A percentile compares a stretch with the other conserved stretches of the same genome.
Evolutionary conservation across 1,140 invertebrate species (phyloP).

Genomic region (Bombus balteatus): DNA sequence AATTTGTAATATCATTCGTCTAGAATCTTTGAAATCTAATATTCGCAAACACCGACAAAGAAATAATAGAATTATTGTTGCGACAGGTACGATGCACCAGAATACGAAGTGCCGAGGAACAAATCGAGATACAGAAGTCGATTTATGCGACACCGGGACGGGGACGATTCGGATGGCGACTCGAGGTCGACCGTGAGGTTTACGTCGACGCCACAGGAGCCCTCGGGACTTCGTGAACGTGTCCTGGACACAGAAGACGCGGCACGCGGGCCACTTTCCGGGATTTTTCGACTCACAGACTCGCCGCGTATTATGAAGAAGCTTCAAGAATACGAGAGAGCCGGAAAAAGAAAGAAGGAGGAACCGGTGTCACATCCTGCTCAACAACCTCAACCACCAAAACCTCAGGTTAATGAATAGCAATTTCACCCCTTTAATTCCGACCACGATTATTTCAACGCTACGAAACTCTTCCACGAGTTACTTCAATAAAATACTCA

Average conservation of each 20-base stretch:
- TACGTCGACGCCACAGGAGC: constrained; percentile 75
- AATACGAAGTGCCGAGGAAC: constrained; percentile 80
- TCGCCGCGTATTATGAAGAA: constrained; percentile 94
- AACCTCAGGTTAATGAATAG: constrained; percentile 78
- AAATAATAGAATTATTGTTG: neutral
- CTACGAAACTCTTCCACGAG: neutral
- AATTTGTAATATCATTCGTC: neutral
- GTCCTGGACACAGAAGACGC: constrained; percentile 95
- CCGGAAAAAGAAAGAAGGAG: constrained; percentile 89
- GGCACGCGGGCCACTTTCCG: constrained; percentile 93
- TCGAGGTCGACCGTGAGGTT: constrained; percentile 77
- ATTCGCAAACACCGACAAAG: neutral
- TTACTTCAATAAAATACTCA: no score
- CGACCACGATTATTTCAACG: neutral
- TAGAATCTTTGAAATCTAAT: neutral
- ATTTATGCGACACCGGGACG: constrained; percentile 83
- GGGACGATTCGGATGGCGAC: constrained; percentile 81
- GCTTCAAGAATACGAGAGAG: constrained; percentile 90
- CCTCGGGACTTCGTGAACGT: constrained; percentile 84
- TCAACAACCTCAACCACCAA: constrained; percentile 81
- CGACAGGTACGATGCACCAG: constrained; percentile 78
- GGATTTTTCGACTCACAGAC: constrained; percentile 94
- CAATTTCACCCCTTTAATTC: neutral
- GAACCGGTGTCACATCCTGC: constrained; percentile 83
- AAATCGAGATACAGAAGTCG: constrained; percentile 83